phyloP scores from a whole-genome alignment of 2,113 vertebrate genomes.

The Tragulus kanchil region DNA sequence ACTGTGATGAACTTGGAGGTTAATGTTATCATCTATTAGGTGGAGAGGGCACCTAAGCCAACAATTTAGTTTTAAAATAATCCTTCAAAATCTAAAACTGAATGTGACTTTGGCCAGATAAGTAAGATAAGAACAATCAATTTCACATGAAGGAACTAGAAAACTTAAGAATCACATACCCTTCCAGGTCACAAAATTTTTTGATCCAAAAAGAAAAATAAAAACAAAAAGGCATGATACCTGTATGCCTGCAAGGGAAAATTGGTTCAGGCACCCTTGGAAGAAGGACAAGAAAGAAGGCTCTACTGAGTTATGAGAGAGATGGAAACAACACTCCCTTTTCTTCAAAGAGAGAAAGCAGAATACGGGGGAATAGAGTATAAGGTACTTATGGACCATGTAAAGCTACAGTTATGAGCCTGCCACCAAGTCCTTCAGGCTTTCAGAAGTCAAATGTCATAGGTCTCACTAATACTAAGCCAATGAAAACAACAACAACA shows the following conservation, averaged over 20 bases:
- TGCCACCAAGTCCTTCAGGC: slow-evolving; percentile 16
- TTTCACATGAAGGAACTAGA: slow-evolving; percentile 17
- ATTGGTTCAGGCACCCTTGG: not conserved
- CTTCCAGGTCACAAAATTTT: too few relatives aligned
- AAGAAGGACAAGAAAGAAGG: slow-evolving; percentile 23
- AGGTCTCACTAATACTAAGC: slow-evolving; percentile 3
- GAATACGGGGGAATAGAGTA: not conserved
- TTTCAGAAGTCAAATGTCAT: slow-evolving; percentile 13
- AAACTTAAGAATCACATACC: not conserved
- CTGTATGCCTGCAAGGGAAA: not conserved
- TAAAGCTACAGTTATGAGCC: not conserved
- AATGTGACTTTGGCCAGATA: not conserved
- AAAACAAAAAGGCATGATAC: slow-evolving; percentile 9
- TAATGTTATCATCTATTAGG: not conserved
- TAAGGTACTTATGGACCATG: slow-evolving; percentile 8
- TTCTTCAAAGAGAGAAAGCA: not conserved
- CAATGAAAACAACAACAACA: not conserved
- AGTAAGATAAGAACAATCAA: not conserved
- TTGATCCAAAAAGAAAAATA: too few relatives aligned
- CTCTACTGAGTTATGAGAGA: not conserved
- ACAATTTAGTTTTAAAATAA: slow-evolving; percentile 26
- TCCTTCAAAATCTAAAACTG: slow-evolving; percentile 43
- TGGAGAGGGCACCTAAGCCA: slow-evolving; percentile 1
- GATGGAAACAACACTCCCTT: not conserved
- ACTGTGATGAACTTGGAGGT: not conserved